Evolutionary conservation across 2,113 vertebrate genomes (phyloP).

Genomic region (Oenanthe oenanthe): DNA sequence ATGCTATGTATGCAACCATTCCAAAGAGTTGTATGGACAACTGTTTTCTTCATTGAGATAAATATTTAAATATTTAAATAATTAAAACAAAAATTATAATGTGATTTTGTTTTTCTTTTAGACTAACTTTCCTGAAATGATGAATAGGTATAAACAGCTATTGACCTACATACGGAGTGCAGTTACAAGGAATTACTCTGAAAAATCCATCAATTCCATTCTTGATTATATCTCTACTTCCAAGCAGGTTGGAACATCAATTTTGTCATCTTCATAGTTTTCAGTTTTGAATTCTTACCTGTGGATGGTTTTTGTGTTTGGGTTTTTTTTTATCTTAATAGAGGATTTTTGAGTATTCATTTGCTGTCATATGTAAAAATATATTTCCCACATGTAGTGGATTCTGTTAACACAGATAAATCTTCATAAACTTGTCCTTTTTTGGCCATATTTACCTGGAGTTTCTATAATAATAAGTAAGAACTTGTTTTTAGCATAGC

Average conservation of each 20-base stretch:
- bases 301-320: background rate
- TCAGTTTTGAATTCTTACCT: background rate
- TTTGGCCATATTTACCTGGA: background rate
- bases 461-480: background rate
- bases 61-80: background rate
- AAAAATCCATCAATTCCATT: conserved; percentile 99
- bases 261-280: background rate
- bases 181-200: conserved; percentile 98
- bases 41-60: background rate
- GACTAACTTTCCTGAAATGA: conserved; percentile 99
- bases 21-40: background rate
- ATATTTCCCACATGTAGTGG: background rate
- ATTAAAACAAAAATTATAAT: background rate
- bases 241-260: conserved; percentile 89
- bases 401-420: background rate
- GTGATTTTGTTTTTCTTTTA: conserved; percentile 57
- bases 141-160: conserved; percentile 99
- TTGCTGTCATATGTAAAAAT: background rate
- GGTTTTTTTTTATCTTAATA: background rate
- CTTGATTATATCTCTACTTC: conserved; percentile 99
- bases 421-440: background rate
- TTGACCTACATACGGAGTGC: conserved; percentile 97
- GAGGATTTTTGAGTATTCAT: background rate
- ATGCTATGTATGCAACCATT: background rate
- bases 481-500: background rate